Percentiles rank a stretch among this genome's conserved stretches.
These are phyloP conservation scores for Holothuria leucospilota DNA, from an alignment of 53 echinoderm and acorn worm genomes.

Conservation along the genomic window DNA sequence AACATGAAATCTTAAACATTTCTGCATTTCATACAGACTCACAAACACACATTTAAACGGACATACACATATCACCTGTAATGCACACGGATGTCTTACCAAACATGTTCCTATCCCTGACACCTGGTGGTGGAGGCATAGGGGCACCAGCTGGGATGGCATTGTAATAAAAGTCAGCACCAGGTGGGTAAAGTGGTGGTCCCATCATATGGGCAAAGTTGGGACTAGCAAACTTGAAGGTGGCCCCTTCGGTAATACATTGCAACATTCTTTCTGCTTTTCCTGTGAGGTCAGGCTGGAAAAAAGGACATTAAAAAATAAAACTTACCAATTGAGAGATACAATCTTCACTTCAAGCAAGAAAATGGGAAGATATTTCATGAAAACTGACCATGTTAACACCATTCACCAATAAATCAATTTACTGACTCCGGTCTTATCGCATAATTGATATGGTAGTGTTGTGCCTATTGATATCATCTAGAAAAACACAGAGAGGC, in stretches of 20 bases:
- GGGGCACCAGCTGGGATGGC: conserved; percentile 77
- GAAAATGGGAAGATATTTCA: too few species aligned
- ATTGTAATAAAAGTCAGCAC: conserved; percentile 88
- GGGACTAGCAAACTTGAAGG: conserved; percentile 88
- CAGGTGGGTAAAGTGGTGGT: conserved; percentile 67
- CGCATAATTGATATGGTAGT: too few species aligned
- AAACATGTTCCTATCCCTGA: conserved; percentile 61
- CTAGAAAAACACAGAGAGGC: too few species aligned
- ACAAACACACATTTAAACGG: too few species aligned
- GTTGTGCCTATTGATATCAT: too few species aligned
- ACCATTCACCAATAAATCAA: neutral
- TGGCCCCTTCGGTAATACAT: conserved; percentile 85
- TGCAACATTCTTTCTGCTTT: conserved; percentile 98
- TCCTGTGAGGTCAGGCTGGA: conserved; percentile 94
- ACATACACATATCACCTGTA: too few species aligned
- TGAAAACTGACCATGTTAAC: neutral
- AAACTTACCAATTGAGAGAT: neutral
- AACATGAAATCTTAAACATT: too few species aligned
- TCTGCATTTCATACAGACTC: too few species aligned
- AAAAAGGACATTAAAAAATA: neutral
- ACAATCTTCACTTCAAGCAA: too few species aligned
- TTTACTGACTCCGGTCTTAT: too few species aligned
- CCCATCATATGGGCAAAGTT: conserved; percentile 87
- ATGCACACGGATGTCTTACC: conserved; percentile 38
- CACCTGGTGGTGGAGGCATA: conserved; percentile 64